Evolutionary conservation across 92 coral and sea anemone genomes (phyloP).

Genomic region (Diadumene lineata): DNA sequence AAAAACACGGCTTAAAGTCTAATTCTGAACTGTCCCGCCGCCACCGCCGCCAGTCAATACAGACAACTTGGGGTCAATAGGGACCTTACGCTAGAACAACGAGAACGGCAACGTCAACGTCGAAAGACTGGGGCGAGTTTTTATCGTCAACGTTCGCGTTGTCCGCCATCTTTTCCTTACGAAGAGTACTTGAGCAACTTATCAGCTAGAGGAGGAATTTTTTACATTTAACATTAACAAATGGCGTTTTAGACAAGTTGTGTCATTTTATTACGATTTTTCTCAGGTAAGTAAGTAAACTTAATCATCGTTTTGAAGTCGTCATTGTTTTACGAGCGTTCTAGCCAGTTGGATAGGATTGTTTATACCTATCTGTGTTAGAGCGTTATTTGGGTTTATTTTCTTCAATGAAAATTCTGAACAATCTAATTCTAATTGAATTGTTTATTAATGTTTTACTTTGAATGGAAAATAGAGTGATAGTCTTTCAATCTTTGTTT

Average conservation of each 20-base stretch:
- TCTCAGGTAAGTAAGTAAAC: background rate
- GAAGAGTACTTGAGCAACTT: constrained; percentile 12
- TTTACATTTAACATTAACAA: constrained; percentile 1
- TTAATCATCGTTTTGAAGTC: background rate
- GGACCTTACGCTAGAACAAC: constrained; percentile 47
- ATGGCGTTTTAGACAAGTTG: background rate
- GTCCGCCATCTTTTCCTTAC: constrained; percentile 41
- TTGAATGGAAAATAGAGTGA: no score
- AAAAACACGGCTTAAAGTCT: no score
- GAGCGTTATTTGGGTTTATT: no score
- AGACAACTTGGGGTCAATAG: no score
- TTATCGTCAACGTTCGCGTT: constrained; percentile 31
- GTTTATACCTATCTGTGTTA: no score
- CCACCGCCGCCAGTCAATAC: constrained; percentile 31
- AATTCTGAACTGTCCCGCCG: constrained; percentile 10
- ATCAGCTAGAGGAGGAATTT: constrained; percentile 21
- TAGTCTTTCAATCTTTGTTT: no score
- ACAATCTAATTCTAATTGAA: no score
- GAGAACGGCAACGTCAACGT: no score
- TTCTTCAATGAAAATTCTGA: no score
- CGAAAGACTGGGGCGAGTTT: constrained; percentile 47
- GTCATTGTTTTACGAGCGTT: no score
- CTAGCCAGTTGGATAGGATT: no score
- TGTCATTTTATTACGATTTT: background rate
- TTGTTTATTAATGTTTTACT: no score